Base-by-base conservation (phyloP, 35 echinoderm and acorn worm genomes). In the Anneissia japonica region DNA sequence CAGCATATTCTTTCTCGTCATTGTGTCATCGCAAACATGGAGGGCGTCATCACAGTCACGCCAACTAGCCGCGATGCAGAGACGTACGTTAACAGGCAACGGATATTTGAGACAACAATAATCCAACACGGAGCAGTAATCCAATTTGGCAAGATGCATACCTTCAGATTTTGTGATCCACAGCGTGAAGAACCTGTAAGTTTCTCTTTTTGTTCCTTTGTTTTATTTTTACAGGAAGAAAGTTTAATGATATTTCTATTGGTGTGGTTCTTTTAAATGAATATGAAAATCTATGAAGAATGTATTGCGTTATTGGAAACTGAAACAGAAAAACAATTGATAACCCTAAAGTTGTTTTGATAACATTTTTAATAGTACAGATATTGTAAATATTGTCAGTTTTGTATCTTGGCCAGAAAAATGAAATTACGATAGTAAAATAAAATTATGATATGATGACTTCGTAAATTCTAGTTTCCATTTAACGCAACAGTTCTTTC, bases 1-100 rank as follows among this genome's bases (percentile, higher is more conserved):
- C 95, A 86, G 0, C 89, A 82, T 43, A 98, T 98, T 78, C 78
- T 86, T 35, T 92, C 95, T 2, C 91, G 95, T 72, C 95, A 98
- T 79, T 98, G 95, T 77, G 95, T 98, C 6, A 83, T 98, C 29
- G 89, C 95, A 29, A 93, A 98, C 86, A 93, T 98, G 95, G 95
- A 98, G 41, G 95, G 92, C 35, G 92, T 93, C 16, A 92, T 99
- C 35, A 99, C 92, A 7, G 77, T 99, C 28, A 99, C 96, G 29
- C 96, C 96, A 33, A 89, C 89, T 1, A 88, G 84, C 39, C 89
- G 92, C 2, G 92, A 99, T 21, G 92, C 92, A 0, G 81, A 91
- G 74, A 93, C 89, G 17, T 94, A 90, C 29, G 92, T 99, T 17
- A 87, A 94, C 77, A 86, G 88, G 26, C 86, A 94, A 36, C 89